Evolutionary conservation across 2,113 vertebrate species (phyloP).

Genomic region (Ictidomys tridecemlineatus): DNA sequence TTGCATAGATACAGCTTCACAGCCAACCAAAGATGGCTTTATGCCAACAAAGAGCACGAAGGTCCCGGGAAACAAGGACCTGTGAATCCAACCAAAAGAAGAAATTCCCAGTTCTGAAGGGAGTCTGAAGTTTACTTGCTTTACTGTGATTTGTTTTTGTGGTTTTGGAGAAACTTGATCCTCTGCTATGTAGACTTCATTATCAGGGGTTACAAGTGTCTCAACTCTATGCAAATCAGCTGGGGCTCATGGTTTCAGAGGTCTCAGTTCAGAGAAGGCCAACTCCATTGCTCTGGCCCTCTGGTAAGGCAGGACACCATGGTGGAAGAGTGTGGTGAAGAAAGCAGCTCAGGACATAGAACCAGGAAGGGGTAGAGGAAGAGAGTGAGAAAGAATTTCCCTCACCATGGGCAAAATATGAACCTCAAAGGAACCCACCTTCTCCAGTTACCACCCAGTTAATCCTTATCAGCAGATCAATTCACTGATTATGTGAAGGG

Average conservation of each 20-base stretch:
- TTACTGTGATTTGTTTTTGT: slow-evolving; percentile 93
- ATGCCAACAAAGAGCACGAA: slow-evolving; percentile 96
- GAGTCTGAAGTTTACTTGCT: slow-evolving; percentile 93
- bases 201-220: slow-evolving; percentile 96
- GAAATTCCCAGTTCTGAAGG: slow-evolving; percentile 95
- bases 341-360: too few species aligned
- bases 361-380: too few species aligned
- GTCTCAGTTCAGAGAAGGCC: too few species aligned
- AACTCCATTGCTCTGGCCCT: too few species aligned
- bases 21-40: slow-evolving; percentile 96
- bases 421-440: too few species aligned
- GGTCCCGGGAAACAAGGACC: slow-evolving; percentile 96
- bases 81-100: slow-evolving; percentile 99
- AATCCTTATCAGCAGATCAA: too few species aligned
- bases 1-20: slow-evolving; percentile 97
- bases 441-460: too few species aligned
- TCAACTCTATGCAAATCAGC: slow-evolving; percentile 97
- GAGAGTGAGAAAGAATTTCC: too few species aligned
- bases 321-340: too few species aligned
- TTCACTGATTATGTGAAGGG: too few species aligned
- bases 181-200: slow-evolving; percentile 97
- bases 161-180: slow-evolving; percentile 95
- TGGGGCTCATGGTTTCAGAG: slow-evolving; percentile 82
- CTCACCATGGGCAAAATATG: too few species aligned
- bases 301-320: too few species aligned